Base-by-base conservation (phyloP, 1,140 invertebrate genomes). In the Papilio polytes region DNA sequence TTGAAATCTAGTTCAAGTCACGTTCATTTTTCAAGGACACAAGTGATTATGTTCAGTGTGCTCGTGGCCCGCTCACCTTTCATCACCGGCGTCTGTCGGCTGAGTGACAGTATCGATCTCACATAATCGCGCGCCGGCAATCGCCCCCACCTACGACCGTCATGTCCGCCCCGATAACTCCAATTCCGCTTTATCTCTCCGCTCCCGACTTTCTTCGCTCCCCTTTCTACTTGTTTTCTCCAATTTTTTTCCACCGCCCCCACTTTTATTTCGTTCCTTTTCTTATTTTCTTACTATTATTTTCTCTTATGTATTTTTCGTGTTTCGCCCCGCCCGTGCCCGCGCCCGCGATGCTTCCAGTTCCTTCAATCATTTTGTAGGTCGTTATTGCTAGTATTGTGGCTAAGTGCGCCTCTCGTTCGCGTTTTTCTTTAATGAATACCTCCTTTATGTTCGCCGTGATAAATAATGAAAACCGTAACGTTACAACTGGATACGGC, bases 201-300 rank as follows among this genome's bases (percentile, higher is more conserved):
- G 82, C 82, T 82, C 83, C 90, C 88, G 88, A 89, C 90, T 92
- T 91, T 92, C 93, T 90, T 91, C 89, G 87, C 84, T 89, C 91
- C 92, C 90, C 94, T 95, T 95, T 94, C 92, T 94, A 86, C 92
- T 90, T 95, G 93, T 94, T 94, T 95, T 94, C 91, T 91, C 88
- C 90, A 91, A 92, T 95, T 95, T 94, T 94, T 92, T 92, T 90
- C 89, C 87, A 82, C 86, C 87, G 86, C 88, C 89, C 89, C 88
- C 85, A 87, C 89, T 90, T 91, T 92, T 91, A 89, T 92, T 91
- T 90, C 89, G 83, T 88, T 90, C 87, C 90, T 87, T 89, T 88
- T 88, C 85, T 90, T 91, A 91, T 94, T 92, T 92, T 90, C 91
- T 86, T 90, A 91, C 89, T 94, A 93, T 92, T 94, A 92, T 94